Evolutionary conservation across 1,140 invertebrate species (phyloP).

Genomic region (Ips nitidus): DNA sequence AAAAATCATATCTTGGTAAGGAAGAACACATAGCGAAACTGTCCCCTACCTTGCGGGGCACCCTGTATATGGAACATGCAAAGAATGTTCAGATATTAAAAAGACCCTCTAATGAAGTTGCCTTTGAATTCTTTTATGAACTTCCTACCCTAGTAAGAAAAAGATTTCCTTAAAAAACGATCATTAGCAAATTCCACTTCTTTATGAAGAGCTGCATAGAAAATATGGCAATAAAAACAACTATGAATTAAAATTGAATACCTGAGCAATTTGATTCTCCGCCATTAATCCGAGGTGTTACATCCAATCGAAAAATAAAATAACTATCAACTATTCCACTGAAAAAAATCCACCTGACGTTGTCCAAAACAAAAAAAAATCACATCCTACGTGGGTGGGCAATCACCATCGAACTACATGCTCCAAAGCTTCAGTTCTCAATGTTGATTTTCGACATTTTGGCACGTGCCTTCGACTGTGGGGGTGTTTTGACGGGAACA

Average conservation of each 20-base stretch:
- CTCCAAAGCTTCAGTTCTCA: neutral
- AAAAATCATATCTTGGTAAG: too few species aligned
- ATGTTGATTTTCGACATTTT: constrained; percentile 30
- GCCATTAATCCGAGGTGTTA: constrained; percentile 40
- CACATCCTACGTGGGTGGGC: constrained; percentile 12
- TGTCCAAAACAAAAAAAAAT: neutral
- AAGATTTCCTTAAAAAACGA: too few species aligned
- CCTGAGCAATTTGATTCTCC: constrained; percentile 49
- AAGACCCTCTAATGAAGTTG: too few species aligned
- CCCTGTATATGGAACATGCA: too few species aligned
- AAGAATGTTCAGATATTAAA: too few species aligned
- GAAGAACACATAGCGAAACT: too few species aligned
- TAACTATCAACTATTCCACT: neutral
- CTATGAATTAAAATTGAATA: constrained; percentile 12
- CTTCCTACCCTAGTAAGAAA: too few species aligned
- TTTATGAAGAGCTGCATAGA: too few species aligned
- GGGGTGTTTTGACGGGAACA: constrained; percentile 30
- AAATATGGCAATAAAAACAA: too few species aligned
- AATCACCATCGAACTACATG: neutral
- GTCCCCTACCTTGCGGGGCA: too few species aligned
- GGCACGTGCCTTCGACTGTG: constrained; percentile 25
- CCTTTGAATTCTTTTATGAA: too few species aligned
- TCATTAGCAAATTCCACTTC: too few species aligned
- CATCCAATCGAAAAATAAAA: neutral
- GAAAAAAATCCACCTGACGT: neutral